Evolutionary conservation across 2,888 invertebrate species (phyloP), one percentile per base, ranked within the genome.

Genomic region (Gymnosoma rotundatum): DNA sequence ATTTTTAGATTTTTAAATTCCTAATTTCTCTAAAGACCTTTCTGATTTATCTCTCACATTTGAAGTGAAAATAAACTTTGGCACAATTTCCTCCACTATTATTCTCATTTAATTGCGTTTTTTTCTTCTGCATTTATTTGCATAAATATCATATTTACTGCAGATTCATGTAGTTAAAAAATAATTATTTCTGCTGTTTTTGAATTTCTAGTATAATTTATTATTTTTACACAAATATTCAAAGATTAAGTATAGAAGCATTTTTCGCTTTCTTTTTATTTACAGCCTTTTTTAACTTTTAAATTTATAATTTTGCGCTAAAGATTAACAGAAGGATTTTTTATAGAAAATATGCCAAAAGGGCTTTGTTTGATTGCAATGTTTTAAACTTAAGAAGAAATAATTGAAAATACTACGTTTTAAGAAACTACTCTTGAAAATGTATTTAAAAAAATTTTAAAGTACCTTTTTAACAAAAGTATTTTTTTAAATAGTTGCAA

Each of bases 81-180:
- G 42, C 42, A 42, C 12, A 42, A 1, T 12, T 42, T 1, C 12
- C 42, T 2, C 42, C 12, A 9, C 10, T 32, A 45, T 42, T 48
- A 42, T 54, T 74, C 54, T 64, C 25, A 61, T 50, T 52, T 48
- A 66, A 56, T 63, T 73, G 42, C 52, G 21, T 16, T 2, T 9
- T 20, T 42, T 20, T n/a, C 20, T 25, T 0, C 25, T 66, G 6
- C 10, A 14, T 20, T 74, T 42, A 75, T 75, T 75, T 75, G 64
- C 56, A 75, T 75, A 64, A 66, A 64, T 64, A 48, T 75, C 56
- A 56, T 48, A 75, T 75, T 75, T 75, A n/a, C 45, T 54, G 63
- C 63, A 64, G 64, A 42, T 54, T 64, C 42, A 0, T 45, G 38
- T 42, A 45, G 38, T 42, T 42, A 10, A 42, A 52, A 52, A 21